Base-by-base conservation (phyloP, 92 coral and sea anemone species). In the Montipora capitata region DNA sequence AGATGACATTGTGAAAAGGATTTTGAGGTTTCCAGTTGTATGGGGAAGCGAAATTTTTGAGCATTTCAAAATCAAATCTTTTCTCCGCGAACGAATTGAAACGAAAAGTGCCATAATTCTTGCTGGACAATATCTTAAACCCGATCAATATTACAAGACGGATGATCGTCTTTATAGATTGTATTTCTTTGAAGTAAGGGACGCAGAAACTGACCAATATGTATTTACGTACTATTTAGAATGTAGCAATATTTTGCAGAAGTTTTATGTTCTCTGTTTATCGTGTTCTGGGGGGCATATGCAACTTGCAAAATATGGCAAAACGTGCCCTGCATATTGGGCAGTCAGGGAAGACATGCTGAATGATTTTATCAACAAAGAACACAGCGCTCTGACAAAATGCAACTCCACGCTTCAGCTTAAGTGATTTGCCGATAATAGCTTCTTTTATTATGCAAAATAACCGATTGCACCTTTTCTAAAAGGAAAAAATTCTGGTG, bases 281-380 rank as follows among this genome's bases (percentile, higher is more conserved):
- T 79, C 74, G 65, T 93, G 95, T 14, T 83, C 92, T 65, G 93
- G 89, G 11, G 92, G 91, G 3, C 93, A 88, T 72, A 65, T 86
- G 51, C 91, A 88, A 42, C 66, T 96, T 13, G 70, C 87, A 57
- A 63, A 66, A 35, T 96, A 92, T 67, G 98, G 95, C 4, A 91
- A 90, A 41, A 39, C 15, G 39, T 91, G 93, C 16, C 99, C 99
- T 15, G 83, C 94, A 11, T 96, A 94, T 64, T 96, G 99, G 99
- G 78, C 82, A 39, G 95, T 93, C 20, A 56, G 98, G 49, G 95
- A 92, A 40, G 93, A 88, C 66, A 91, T 96, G 40, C 77, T 96
- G 42, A 72, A 77, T 35, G 98, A 96, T 76, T 84, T 96, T 58
- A 81, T 56, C 18, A 40, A 75, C 3, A 82, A 92, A 87, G 68